Evolutionary conservation across 2,888 invertebrate species (phyloP), one percentile per base, ranked within the genome.

Genomic region (Bhutanitis thaidina): DNA sequence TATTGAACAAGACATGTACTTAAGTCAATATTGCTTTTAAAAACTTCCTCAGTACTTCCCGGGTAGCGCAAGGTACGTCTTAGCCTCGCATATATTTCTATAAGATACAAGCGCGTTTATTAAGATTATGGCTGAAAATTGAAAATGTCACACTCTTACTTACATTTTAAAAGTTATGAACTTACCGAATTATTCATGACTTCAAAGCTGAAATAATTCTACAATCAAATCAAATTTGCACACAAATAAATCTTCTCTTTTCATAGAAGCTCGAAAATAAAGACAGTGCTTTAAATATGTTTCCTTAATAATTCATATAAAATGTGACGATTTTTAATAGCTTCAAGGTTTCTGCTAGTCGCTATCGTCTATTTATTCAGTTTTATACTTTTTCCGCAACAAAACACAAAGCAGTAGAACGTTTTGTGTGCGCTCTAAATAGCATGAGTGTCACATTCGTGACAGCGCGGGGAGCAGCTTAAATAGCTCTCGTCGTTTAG

Each of bases 21-120:
- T 65, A 94, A 93, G 90, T 90, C 63, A 94, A 91, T 62, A 94
- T 74, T 44, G 92, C 90, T 62, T 92, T 89, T 44, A 94, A 71
- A 52, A 93, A 72, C 69, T 94, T 94, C 58, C 87, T 49, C 94
- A 82, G 1, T 93, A 93, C 59, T 87, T 83, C 30, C 93, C 93
- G 7, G 88, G 90, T 0, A 91, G 84, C 15, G 90, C 90, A 46
- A 93, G 73, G 62, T 91, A 77, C 54, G 80, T 77, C 50, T 86
- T 90, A 4, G 92, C 90, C 65, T 95, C 94, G 65, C 95, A 95
- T 53, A 94, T 91, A 53, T 92, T 91, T 60, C 92, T 89, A n/a
- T 64, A 93, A 84, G 43, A 94, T 76, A 70, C 95, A 95, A 13
- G 87, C 78, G 27, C 84, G 86, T 0, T 93, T 93, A 57, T 93